Evolutionary conservation across 1,140 invertebrate species (phyloP).

Genomic region (Drosophila busckii): DNA sequence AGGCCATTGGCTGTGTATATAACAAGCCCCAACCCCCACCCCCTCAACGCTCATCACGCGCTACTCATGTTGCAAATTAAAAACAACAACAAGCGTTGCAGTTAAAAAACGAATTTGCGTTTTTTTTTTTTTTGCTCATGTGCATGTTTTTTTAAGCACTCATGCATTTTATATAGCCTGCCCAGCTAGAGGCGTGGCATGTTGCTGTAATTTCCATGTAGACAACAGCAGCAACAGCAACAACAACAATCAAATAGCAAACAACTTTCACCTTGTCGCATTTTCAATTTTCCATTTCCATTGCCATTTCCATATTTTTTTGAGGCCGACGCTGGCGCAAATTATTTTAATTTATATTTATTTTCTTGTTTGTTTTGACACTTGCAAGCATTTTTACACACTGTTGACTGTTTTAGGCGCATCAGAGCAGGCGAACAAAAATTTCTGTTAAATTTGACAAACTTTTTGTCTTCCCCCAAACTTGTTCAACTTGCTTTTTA

Average conservation of each 20-base stretch:
- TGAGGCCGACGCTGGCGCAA: background rate
- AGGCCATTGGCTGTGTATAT: conserved; percentile 34
- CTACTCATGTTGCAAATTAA: conserved; percentile 46
- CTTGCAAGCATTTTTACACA: conserved; percentile 62
- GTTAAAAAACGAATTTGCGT: no score
- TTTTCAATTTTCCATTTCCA: conserved; percentile 67
- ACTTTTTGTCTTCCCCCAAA: conserved; percentile 52
- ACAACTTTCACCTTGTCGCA: conserved; percentile 62
- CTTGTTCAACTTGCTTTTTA: conserved; percentile 37
- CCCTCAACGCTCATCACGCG: background rate
- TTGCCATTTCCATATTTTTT: conserved; percentile 23
- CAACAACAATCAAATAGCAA: conserved; percentile 10
- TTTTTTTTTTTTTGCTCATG: conserved; percentile 53
- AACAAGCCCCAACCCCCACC: background rate
- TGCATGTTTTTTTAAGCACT: conserved; percentile 69
- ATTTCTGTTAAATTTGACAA: conserved; percentile 71
- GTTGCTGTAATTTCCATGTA: conserved; percentile 68
- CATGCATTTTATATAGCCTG: conserved; percentile 64
- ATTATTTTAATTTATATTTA: conserved; percentile 12
- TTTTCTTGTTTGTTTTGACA: conserved; percentile 22
- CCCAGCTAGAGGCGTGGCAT: conserved; percentile 25
- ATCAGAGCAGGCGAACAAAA: no score
- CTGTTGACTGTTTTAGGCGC: conserved; percentile 60
- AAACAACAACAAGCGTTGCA: conserved; percentile 46
- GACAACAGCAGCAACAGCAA: conserved; percentile 36